Conservation (phyloP, 2,888 invertebrate species). For the Cataglyphis cursor region DNA sequence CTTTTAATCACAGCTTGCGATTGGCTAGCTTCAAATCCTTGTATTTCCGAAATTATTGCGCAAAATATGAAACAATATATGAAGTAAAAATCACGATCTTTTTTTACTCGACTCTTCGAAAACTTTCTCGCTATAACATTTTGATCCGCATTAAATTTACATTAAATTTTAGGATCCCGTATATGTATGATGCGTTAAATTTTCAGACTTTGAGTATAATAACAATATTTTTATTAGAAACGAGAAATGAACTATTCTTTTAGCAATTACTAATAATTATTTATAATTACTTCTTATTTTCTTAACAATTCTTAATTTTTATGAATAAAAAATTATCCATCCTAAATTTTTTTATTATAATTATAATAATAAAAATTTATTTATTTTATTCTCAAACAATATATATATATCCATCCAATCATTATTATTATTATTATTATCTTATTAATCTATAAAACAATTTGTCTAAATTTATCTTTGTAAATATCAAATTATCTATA, state of each 20-base stretch:
- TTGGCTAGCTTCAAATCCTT: constrained; percentile 4
- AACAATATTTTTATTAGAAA: not conserved
- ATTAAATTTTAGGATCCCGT: not conserved
- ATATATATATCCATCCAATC: too few relatives aligned
- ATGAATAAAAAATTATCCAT: too few relatives aligned
- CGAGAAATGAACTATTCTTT: not conserved
- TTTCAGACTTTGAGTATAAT: not conserved
- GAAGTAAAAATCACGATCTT: not conserved
- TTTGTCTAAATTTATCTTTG: too few relatives aligned
- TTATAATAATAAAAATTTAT: too few relatives aligned
- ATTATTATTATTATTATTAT: too few relatives aligned
- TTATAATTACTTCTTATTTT: too few relatives aligned
- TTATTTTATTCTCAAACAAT: too few relatives aligned
- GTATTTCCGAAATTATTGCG: not conserved
- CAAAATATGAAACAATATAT: too few relatives aligned
- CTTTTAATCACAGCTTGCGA: not conserved
- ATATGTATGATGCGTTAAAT: not conserved
- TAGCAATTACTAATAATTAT: not conserved
- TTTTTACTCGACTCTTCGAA: not conserved
- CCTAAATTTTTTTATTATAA: too few relatives aligned
- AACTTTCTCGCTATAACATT: not conserved
- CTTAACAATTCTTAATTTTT: too few relatives aligned
- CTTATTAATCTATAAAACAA: too few relatives aligned
- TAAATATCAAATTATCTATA: too few relatives aligned
- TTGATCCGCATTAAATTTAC: not conserved